phyloP scores from a whole-genome alignment of 1,140 invertebrate genomes.

The Eubasilissa regina region DNA sequence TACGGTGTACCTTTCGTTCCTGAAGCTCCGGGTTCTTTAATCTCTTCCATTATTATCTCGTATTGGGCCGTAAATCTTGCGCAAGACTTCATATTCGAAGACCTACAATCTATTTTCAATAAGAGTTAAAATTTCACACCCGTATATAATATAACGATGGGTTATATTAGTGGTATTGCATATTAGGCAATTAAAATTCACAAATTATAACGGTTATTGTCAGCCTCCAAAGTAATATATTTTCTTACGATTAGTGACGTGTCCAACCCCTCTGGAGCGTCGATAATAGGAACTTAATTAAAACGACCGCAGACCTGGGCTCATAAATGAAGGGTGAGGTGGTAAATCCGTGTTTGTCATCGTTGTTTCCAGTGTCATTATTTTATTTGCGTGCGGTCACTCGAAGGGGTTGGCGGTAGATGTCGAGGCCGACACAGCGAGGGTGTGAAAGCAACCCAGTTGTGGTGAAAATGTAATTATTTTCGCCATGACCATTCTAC shows the following conservation, averaged over 20 bases:
- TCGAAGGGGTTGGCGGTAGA: not conserved
- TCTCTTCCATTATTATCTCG: no score
- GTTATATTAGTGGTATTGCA: no score
- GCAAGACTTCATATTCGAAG: no score
- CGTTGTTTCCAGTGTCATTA: constrained; percentile 13
- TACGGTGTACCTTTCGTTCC: no score
- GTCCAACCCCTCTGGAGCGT: not conserved
- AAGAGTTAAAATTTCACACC: no score
- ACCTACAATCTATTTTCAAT: no score
- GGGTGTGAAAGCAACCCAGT: constrained; percentile 2
- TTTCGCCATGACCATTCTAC: constrained; percentile 39
- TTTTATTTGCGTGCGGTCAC: constrained; percentile 31
- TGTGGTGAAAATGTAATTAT: constrained; percentile 21
- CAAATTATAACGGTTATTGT: no score
- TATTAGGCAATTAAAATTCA: no score
- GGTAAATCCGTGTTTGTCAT: constrained; percentile 13
- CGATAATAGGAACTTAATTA: constrained; percentile 31
- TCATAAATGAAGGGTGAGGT: not conserved
- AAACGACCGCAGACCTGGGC: not conserved
- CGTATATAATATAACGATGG: no score
- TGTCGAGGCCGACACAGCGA: not conserved
- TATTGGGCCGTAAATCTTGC: no score
- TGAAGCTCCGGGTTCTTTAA: no score
- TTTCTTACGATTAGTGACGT: not conserved
- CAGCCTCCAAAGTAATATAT: no score